phyloP scores from a whole-genome alignment of 1,140 invertebrate genomes.

The Mizuhopecten yessoensis region DNA sequence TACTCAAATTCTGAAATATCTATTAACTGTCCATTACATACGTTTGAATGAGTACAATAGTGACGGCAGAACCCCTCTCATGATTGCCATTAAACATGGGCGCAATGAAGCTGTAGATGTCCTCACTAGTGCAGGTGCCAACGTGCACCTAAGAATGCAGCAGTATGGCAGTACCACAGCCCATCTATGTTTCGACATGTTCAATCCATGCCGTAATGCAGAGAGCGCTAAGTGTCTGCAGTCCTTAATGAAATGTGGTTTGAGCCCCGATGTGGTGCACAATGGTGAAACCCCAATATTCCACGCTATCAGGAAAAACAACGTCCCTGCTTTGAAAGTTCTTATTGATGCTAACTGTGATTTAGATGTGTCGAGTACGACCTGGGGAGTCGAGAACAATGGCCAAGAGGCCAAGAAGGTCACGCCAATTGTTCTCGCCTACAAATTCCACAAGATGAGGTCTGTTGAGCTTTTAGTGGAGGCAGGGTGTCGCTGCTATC shows the following conservation, averaged over 20 bases:
- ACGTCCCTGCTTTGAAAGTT: background rate
- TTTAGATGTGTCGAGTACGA: background rate
- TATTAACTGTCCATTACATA: background rate
- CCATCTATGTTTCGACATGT: background rate
- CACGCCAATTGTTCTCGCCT: background rate
- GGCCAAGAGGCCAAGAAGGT: background rate
- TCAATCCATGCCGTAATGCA: background rate
- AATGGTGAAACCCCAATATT: slow-evolving; percentile 18
- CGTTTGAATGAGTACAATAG: background rate
- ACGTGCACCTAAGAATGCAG: background rate
- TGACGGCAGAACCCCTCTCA: background rate
- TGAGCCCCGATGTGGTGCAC: background rate
- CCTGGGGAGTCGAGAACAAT: background rate
- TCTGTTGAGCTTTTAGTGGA: background rate
- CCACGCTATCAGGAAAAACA: background rate
- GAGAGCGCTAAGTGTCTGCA: slow-evolving; percentile 1
- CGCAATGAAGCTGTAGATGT: background rate
- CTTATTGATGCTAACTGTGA: background rate
- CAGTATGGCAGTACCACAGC: background rate
- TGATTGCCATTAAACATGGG: background rate
- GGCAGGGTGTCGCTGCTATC: background rate
- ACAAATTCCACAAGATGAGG: slow-evolving; percentile 32
- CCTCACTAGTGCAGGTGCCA: background rate
- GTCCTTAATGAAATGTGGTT: slow-evolving; percentile 2
- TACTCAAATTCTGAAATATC: background rate